These are phyloP conservation scores for Ophion obscuratus DNA, from an alignment of 2,888 invertebrate genomes.

Conservation along the genomic window DNA sequence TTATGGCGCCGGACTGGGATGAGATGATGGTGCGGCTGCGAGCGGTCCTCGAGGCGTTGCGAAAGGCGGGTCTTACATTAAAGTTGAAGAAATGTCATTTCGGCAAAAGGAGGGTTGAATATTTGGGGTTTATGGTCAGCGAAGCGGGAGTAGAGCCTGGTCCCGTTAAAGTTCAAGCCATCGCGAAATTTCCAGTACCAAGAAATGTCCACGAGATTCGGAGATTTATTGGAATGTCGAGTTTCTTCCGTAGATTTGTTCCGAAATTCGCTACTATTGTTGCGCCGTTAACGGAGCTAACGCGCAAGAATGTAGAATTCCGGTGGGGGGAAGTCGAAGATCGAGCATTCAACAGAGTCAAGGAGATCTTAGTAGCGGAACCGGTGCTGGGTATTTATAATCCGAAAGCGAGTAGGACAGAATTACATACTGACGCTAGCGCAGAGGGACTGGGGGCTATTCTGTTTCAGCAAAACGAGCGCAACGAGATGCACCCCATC, in stretches of 20 bases:
- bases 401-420: slow-evolving; percentile 26
- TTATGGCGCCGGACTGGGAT: slow-evolving; percentile 62
- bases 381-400: slow-evolving; percentile 50
- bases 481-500: slow-evolving; percentile 66
- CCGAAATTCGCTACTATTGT: slow-evolving; percentile 22
- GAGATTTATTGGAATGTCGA: slow-evolving; percentile 39
- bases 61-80: slow-evolving; percentile 1
- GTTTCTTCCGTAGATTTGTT: slow-evolving; percentile 57
- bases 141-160: slow-evolving; percentile 8
- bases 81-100: not conserved
- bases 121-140: slow-evolving; percentile 7
- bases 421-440: slow-evolving; percentile 15
- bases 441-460: slow-evolving; percentile 44
- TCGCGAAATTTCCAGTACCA: slow-evolving; percentile 43
- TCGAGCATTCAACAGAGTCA: slow-evolving; percentile 42
- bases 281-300: slow-evolving; percentile 26
- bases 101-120: slow-evolving; percentile 10
- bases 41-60: slow-evolving; percentile 2
- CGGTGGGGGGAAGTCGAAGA: slow-evolving; percentile 41
- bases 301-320: slow-evolving; percentile 16
- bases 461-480: slow-evolving; percentile 65
- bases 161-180: slow-evolving; percentile 6
- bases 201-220: slow-evolving; percentile 47
- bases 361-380: slow-evolving; percentile 29
- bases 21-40: slow-evolving; percentile 59